Evolutionary conservation across 2,113 vertebrate genomes (phyloP).

Genomic region (Marmota flaviventris): DNA sequence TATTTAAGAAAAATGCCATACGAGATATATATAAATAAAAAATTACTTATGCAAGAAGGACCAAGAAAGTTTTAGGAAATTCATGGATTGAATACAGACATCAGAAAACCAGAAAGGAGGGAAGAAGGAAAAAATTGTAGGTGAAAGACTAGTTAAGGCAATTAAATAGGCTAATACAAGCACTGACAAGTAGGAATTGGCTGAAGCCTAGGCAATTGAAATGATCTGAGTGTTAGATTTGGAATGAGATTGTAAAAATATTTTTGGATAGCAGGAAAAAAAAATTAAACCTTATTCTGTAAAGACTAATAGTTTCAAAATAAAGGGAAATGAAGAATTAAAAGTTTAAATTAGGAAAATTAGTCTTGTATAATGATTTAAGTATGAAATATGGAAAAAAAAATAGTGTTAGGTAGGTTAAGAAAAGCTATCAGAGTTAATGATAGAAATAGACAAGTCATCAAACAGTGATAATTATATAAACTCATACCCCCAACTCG

Average conservation of each 20-base stretch:
- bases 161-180: neutral
- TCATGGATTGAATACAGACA: neutral
- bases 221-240: neutral
- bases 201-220: neutral
- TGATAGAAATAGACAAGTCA: neutral
- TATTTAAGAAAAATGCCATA: neutral
- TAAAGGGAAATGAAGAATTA: neutral
- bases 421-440: conserved; percentile 22
- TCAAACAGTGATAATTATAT: neutral
- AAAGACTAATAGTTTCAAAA: conserved; percentile 27
- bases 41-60: neutral
- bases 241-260: neutral
- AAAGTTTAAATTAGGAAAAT: conserved; percentile 36
- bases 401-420: neutral
- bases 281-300: neutral
- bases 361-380: conserved; percentile 4
- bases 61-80: neutral
- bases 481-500: neutral
- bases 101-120: neutral
- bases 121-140: neutral
- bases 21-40: neutral
- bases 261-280: neutral
- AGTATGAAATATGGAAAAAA: neutral
- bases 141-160: neutral
- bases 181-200: neutral